phyloP scores from a whole-genome alignment of 1,140 invertebrate species.

The Trinorchestia longiramus region DNA sequence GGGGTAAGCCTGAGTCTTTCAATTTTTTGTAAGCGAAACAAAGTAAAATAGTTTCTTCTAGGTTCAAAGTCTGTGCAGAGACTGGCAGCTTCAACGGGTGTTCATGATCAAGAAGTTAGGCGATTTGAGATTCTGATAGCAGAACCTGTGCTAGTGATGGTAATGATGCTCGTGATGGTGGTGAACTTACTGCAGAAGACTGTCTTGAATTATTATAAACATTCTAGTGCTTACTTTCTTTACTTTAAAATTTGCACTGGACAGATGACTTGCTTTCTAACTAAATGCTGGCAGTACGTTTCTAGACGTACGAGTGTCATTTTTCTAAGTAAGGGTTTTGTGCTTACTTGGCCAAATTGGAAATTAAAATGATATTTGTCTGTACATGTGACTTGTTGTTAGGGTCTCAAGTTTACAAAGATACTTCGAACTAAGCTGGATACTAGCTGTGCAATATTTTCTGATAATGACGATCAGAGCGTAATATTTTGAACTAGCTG shows the following conservation, averaged over 20 bases:
- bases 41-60: neutral
- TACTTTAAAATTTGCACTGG: too few species aligned
- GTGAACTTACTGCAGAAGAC: neutral
- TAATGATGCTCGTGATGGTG: neutral
- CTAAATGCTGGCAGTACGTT: neutral
- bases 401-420: too few species aligned
- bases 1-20: neutral
- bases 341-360: too few species aligned
- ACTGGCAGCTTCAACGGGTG: neutral
- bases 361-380: too few species aligned
- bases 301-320: too few species aligned
- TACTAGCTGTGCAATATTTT: too few species aligned
- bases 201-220: neutral
- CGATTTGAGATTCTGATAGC: neutral
- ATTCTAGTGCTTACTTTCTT: too few species aligned
- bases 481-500: too few species aligned
- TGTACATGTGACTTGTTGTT: too few species aligned
- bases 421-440: too few species aligned
- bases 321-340: too few species aligned
- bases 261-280: neutral
- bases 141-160: neutral
- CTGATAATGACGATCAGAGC: too few species aligned
- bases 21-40: constrained; percentile 2
- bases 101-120: constrained; percentile 8
- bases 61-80: neutral